phyloP scores from a whole-genome alignment of 2,113 vertebrate species.

The Tragelaphus imberbis region DNA sequence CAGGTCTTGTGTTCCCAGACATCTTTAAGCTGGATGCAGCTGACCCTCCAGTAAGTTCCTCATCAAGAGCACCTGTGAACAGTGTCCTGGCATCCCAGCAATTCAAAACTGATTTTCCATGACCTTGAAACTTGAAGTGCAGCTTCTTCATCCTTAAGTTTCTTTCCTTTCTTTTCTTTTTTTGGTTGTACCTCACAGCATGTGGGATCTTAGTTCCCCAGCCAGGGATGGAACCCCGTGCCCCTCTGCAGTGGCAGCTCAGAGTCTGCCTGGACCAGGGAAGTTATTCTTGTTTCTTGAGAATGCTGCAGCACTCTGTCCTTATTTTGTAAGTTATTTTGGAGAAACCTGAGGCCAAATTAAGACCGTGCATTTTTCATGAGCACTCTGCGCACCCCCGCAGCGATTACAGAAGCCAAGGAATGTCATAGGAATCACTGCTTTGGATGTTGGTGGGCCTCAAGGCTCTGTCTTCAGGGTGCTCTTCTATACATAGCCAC shows the following conservation, averaged over 20 bases:
- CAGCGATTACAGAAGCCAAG: neutral
- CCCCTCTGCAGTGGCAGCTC: neutral
- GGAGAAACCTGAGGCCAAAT: neutral
- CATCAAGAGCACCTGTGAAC: fast-evolving
- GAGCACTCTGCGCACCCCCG: fast-evolving
- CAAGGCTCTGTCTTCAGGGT: neutral
- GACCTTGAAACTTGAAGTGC: neutral
- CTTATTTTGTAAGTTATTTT: neutral
- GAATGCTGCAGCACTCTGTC: neutral
- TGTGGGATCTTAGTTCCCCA: neutral
- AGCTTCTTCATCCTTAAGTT: neutral
- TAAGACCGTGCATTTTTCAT: neutral
- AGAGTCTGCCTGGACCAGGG: neutral
- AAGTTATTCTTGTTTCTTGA: neutral
- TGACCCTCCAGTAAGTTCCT: neutral
- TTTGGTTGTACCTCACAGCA: fast-evolving
- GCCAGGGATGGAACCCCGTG: fast-evolving
- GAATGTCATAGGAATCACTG: neutral
- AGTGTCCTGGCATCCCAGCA: neutral
- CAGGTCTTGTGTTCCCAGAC: neutral
- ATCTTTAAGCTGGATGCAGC: neutral
- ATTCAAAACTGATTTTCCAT: neutral
- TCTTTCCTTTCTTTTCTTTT: neutral
- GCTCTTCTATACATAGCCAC: neutral
- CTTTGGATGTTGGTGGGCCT: neutral